Conservation (phyloP, 2,888 invertebrate genomes). For the Chloromyia formosa region DNA sequence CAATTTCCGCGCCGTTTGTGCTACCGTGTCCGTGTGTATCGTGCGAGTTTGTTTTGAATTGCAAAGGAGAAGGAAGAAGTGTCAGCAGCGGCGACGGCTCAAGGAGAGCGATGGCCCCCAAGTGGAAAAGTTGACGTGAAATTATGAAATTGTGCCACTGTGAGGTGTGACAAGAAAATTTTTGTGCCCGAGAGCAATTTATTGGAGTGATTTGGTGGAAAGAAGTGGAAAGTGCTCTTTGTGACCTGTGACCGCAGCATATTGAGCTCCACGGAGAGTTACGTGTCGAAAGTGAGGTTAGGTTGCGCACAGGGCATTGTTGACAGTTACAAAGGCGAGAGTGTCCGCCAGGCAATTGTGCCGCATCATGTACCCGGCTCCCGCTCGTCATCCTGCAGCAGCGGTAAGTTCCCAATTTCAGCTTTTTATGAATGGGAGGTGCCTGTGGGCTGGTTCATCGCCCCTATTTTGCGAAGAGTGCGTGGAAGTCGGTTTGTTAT, state of each 20-base stretch:
- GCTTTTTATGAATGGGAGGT: background rate
- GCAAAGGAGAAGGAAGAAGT: constrained; percentile 7
- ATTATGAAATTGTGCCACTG: background rate
- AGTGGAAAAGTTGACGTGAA: background rate
- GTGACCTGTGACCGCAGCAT: background rate
- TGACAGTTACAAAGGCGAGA: constrained; percentile 6
- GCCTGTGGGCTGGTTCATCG: no score
- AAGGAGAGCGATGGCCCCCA: background rate
- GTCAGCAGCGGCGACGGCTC: background rate
- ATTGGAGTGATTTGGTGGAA: background rate
- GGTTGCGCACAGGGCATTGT: background rate
- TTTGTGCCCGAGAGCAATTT: background rate
- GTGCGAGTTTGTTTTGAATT: constrained; percentile 30
- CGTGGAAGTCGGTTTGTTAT: constrained; percentile 25
- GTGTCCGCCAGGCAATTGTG: background rate
- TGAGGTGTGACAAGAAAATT: background rate
- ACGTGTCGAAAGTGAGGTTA: constrained; percentile 46
- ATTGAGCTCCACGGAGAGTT: background rate
- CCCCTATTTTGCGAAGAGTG: background rate
- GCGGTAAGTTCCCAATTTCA: constrained; percentile 69
- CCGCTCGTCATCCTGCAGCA: constrained; percentile 76
- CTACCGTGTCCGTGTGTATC: background rate
- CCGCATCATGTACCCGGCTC: constrained; percentile 74
- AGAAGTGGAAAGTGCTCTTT: background rate
- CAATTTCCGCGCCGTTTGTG: background rate